Conservation (phyloP, 2,113 vertebrate species). For the Onychostoma macrolepis region DNA sequence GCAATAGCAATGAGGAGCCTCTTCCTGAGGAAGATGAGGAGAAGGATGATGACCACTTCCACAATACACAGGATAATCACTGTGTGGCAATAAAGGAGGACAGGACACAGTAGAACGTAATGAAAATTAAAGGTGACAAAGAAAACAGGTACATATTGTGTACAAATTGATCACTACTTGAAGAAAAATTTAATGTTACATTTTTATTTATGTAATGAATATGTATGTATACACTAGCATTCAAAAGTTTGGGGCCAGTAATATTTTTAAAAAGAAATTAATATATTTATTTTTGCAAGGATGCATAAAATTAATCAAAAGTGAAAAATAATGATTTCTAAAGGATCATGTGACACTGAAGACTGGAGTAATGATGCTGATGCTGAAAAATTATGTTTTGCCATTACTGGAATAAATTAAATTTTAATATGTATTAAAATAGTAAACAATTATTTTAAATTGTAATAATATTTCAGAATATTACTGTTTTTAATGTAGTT, state of each 20-base stretch:
- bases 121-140: not conserved
- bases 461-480: not conserved
- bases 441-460: not conserved
- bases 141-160: not conserved
- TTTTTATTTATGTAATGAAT: not conserved
- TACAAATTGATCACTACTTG: not conserved
- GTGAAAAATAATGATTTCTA: not conserved
- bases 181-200: not conserved
- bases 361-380: not conserved
- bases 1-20: conserved; percentile 91
- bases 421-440: not conserved
- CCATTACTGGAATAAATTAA: not conserved
- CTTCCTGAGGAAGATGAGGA: conserved; percentile 95
- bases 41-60: conserved; percentile 86
- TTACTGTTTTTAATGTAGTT: not conserved
- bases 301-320: not conserved
- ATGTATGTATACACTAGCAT: not conserved
- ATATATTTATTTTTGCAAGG: not conserved
- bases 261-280: not conserved
- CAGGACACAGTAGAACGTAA: not conserved
- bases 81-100: conserved; percentile 60
- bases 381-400: not conserved
- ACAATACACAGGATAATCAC: conserved; percentile 91
- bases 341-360: not conserved
- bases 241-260: not conserved